Conservation (phyloP, 2,113 vertebrate species). For the Cyrtonyx montezumae region DNA sequence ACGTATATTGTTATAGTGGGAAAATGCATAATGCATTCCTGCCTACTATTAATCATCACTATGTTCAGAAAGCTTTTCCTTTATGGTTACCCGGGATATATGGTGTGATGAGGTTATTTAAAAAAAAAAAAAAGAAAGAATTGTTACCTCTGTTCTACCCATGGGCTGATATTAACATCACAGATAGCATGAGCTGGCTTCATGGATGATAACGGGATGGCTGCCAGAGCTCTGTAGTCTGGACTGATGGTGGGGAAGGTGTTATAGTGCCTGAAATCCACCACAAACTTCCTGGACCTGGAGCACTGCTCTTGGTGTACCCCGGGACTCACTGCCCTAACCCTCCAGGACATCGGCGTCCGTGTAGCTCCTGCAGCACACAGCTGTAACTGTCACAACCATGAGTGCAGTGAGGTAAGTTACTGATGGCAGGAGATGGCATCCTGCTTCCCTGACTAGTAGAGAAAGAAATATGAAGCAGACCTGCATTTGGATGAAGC, state of each 20-base stretch:
- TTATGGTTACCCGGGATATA: neutral
- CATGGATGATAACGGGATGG: constrained; percentile 51
- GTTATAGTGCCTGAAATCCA: neutral
- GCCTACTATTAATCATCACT: constrained; percentile 22
- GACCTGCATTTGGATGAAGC: neutral
- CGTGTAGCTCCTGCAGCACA: neutral
- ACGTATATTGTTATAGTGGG: constrained; percentile 17
- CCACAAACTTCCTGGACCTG: neutral
- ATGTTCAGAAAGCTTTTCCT: neutral
- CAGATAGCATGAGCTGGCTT: constrained; percentile 31
- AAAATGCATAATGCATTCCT: neutral
- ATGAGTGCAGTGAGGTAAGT: neutral
- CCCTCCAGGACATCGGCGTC: too few species aligned
- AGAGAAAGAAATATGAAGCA: neutral
- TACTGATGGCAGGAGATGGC: neutral
- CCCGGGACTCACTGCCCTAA: neutral
- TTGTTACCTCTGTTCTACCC: constrained; percentile 21
- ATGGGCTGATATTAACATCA: constrained; percentile 42
- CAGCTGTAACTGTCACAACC: neutral
- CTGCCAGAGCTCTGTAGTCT: constrained; percentile 8
- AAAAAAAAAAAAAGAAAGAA: neutral
- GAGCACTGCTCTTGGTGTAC: rapidly evolving
- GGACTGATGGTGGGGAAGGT: neutral
- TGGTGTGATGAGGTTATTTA: constrained; percentile 27
- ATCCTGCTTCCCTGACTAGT: neutral